Base-by-base conservation (phyloP, 2,113 vertebrate species). In the Cnemophilus loriae region DNA sequence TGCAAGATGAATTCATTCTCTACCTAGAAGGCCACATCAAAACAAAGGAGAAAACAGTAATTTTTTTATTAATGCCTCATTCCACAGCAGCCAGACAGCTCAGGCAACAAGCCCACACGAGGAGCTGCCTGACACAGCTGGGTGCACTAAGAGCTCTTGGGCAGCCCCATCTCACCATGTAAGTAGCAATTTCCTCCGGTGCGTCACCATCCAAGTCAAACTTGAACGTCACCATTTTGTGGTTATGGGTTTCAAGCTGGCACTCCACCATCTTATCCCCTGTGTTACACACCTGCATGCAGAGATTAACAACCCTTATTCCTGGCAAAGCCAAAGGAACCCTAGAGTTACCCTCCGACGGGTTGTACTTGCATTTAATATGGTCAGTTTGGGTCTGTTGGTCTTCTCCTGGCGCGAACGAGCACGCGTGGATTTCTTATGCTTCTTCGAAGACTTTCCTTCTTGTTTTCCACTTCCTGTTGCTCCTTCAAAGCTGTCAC, bases 251-350 rank as follows among this genome's bases (percentile, higher is more conserved):
- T 93, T 99, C 99, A 68, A 99, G 98, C 93, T 99, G 99, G 87
- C 99, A 99, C 96, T 99, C 99, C 35, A 99, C 99, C 99, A 99
- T 99, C 98, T 99, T 99, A 97, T 99, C 99, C 2, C 99, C 99
- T 0, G 99, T 99, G 97, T 99, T 99, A 85, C 98, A 99, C 32
- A 99, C 99, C 99, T 99, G 93, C 23, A 46, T 11, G 41, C 77
- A 80, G 70, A 89, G 35, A 71, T 44, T 13, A 73, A 60, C 47
- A 41, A 13, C 11, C 6, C 30, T 96, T 50, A 91, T 22, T 87
- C 70, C 33, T 41, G 61, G 80, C 49, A 90, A 46, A 75, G 47
- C 17, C 53, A 53, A 77, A 56, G 47, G 49, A 81, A 56, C 6
- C 44, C 69, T 3, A 2, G 33, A 42, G 61, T 46, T 22, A 44